A percentile compares a stretch with the other conserved stretches of the same genome.
Evolutionary conservation across 2,113 vertebrate species (phyloP).

Genomic region (Cyanoliseus patagonus): DNA sequence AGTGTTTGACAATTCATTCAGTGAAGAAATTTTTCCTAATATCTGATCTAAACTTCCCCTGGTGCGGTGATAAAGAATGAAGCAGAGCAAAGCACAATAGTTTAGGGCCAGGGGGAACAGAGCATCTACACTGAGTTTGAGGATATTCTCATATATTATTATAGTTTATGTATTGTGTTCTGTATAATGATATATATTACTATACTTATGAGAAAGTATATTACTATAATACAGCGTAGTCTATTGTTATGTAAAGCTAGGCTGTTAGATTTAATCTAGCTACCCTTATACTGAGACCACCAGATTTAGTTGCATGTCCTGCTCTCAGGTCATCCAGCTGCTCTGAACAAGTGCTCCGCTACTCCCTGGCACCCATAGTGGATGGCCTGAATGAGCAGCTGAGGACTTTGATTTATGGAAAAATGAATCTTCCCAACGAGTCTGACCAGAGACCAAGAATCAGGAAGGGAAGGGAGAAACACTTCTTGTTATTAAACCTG

Average conservation of each 20-base stretch:
- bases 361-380: background rate
- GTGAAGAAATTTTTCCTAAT: background rate
- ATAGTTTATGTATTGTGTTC: background rate
- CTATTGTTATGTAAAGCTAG: background rate
- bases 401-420: background rate
- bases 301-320: background rate
- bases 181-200: background rate
- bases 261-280: background rate
- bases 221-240: background rate
- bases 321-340: background rate
- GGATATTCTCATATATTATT: background rate
- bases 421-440: background rate
- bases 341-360: background rate
- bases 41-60: background rate
- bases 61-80: background rate
- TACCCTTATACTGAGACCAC: accelerated
- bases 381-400: background rate
- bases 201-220: background rate
- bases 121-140: background rate
- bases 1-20: background rate
- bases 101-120: background rate
- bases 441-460: background rate
- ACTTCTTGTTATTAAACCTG: background rate
- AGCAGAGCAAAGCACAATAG: background rate
- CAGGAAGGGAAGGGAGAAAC: background rate